phyloP scores from a whole-genome alignment of 2,888 invertebrate genomes.

The Apodemia mormo region DNA sequence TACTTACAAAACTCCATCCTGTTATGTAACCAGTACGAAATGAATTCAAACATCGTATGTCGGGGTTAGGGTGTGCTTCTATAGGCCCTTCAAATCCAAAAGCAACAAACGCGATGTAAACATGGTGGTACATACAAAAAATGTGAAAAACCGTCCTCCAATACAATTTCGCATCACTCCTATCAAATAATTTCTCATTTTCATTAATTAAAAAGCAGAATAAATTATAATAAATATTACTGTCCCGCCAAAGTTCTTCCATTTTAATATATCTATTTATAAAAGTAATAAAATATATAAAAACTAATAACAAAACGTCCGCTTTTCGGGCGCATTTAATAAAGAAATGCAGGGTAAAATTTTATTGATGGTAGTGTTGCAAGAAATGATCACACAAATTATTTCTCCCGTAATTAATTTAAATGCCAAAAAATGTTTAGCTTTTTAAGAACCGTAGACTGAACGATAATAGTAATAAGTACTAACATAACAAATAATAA shows the following conservation, averaged over 20 bases:
- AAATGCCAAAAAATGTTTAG: no score
- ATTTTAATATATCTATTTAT: slow-evolving; percentile 43
- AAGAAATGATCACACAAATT: background rate
- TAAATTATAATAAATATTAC: slow-evolving; percentile 64
- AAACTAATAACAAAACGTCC: slow-evolving; percentile 27
- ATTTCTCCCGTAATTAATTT: background rate
- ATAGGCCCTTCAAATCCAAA: slow-evolving; percentile 42
- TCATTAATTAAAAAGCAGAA: slow-evolving; percentile 68
- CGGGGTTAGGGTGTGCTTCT: slow-evolving; percentile 32
- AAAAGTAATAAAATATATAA: slow-evolving; percentile 15
- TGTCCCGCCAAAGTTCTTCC: slow-evolving; percentile 62
- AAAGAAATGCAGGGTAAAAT: slow-evolving; percentile 12
- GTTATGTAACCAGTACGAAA: slow-evolving; percentile 55
- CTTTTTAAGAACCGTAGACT: no score
- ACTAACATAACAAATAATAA: no score
- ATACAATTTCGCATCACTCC: slow-evolving; percentile 61
- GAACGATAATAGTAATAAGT: no score
- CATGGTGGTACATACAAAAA: slow-evolving; percentile 51
- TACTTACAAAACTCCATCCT: slow-evolving; percentile 74
- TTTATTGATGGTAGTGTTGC: slow-evolving; percentile 22
- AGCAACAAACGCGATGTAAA: slow-evolving; percentile 48
- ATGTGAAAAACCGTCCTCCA: slow-evolving; percentile 65
- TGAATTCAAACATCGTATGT: slow-evolving; percentile 51
- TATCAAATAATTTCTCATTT: slow-evolving; percentile 66
- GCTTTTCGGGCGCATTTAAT: slow-evolving; percentile 30